phyloP scores from a whole-genome alignment of 2,888 invertebrate genomes.

The Mesorhabditis sp. region DNA sequence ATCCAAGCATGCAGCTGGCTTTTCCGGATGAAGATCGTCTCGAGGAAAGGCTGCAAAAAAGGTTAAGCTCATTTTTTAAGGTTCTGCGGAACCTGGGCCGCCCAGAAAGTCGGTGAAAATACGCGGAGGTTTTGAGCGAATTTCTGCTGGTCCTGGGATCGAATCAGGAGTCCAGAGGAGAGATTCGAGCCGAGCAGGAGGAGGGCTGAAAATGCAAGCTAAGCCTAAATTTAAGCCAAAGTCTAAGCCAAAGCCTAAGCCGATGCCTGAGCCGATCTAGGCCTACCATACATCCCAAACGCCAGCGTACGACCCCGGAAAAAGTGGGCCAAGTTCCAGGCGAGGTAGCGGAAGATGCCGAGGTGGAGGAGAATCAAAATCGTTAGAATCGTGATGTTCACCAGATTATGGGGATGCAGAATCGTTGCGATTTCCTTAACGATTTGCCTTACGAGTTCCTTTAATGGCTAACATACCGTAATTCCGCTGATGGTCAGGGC shows the following conservation, averaged over 20 bases:
- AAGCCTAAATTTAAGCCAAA: too few relatives aligned
- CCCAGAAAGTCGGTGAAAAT: neutral
- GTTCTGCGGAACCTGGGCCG: neutral
- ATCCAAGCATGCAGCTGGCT: constrained; percentile 4
- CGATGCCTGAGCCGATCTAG: too few relatives aligned
- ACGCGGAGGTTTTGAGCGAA: neutral
- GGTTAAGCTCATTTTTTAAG: neutral
- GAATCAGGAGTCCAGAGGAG: neutral
- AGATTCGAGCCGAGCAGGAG: neutral
- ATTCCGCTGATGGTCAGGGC: neutral
- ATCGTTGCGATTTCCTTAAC: neutral
- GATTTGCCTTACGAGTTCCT: too few relatives aligned
- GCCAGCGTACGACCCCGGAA: too few relatives aligned
- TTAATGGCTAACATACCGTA: neutral
- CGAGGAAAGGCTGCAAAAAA: neutral
- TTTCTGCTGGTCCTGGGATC: neutral
- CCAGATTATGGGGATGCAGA: neutral
- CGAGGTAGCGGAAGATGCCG: neutral
- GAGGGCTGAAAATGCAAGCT: neutral
- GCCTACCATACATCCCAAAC: too few relatives aligned
- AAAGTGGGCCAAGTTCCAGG: neutral
- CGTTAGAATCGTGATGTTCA: neutral
- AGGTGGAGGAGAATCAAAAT: neutral
- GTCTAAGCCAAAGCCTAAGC: too few relatives aligned
- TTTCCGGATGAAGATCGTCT: neutral